Conservation (phyloP, 1,140 invertebrate genomes). For the Prorops nasuta region DNA sequence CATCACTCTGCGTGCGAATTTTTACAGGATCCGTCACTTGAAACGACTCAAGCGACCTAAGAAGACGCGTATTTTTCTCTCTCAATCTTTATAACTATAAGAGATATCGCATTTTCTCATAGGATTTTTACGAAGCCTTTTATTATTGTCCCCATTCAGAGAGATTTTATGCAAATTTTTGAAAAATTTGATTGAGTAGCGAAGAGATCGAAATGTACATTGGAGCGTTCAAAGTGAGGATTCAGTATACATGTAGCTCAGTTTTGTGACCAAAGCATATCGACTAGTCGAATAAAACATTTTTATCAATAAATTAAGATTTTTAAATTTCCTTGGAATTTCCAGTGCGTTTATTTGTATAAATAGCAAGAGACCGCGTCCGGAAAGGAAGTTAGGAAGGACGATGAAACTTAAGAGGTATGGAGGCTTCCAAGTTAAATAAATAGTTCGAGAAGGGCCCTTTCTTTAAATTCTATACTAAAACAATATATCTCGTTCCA, state of each 20-base stretch:
- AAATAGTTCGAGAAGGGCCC: slow-evolving; percentile 36
- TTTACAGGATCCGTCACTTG: too few relatives aligned
- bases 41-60: too few relatives aligned
- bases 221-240: not conserved
- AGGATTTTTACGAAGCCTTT: too few relatives aligned
- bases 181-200: slow-evolving; percentile 5
- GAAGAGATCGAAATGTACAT: not conserved
- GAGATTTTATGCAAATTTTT: too few relatives aligned
- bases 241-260: not conserved
- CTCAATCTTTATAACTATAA: too few relatives aligned
- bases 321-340: slow-evolving; percentile 2
- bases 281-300: slow-evolving; percentile 31
- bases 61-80: too few relatives aligned
- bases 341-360: slow-evolving; percentile 4
- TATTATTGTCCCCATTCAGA: too few relatives aligned
- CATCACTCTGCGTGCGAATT: too few relatives aligned
- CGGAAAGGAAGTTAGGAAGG: slow-evolving; percentile 33
- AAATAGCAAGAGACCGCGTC: too few relatives aligned
- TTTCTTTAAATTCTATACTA: slow-evolving; percentile 41
- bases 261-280: slow-evolving; percentile 25
- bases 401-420: slow-evolving; percentile 27
- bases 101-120: too few relatives aligned
- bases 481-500: slow-evolving; percentile 45
- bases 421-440: slow-evolving; percentile 39
- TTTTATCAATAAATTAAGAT: slow-evolving; percentile 15